Conservation (phyloP, 2,113 vertebrate genomes). For the Tupaia chinensis region DNA sequence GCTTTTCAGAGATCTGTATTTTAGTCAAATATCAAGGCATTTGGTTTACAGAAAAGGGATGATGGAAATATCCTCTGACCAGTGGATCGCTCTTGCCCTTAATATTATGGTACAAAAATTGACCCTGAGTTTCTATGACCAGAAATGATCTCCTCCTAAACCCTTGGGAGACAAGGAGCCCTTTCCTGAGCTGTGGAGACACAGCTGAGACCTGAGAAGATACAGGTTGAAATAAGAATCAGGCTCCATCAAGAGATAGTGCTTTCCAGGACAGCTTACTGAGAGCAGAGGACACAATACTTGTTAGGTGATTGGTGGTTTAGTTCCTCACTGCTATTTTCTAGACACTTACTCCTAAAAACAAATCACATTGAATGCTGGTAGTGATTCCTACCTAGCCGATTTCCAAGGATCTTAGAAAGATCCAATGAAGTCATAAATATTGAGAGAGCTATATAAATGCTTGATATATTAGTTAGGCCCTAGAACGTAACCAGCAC, state of each 20-base stretch:
- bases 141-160: background rate
- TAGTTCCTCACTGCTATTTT: background rate
- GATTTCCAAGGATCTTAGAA: background rate
- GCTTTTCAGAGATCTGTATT: background rate
- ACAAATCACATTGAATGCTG: background rate
- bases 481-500: background rate
- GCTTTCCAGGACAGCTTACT: background rate
- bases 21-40: background rate
- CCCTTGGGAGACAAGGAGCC: background rate
- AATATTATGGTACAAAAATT: background rate
- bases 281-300: background rate
- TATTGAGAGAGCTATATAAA: background rate
- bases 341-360: background rate
- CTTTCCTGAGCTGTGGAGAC: background rate
- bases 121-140: background rate
- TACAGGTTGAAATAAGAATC: background rate
- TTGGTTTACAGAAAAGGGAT: constrained; percentile 12
- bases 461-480: background rate
- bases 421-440: background rate
- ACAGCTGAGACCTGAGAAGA: background rate
- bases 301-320: background rate
- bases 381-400: background rate
- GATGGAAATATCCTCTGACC: background rate
- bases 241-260: background rate
- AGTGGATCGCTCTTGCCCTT: background rate